Conservation (phyloP, 2,113 vertebrate species). For the Thalassoma bifasciatum region DNA sequence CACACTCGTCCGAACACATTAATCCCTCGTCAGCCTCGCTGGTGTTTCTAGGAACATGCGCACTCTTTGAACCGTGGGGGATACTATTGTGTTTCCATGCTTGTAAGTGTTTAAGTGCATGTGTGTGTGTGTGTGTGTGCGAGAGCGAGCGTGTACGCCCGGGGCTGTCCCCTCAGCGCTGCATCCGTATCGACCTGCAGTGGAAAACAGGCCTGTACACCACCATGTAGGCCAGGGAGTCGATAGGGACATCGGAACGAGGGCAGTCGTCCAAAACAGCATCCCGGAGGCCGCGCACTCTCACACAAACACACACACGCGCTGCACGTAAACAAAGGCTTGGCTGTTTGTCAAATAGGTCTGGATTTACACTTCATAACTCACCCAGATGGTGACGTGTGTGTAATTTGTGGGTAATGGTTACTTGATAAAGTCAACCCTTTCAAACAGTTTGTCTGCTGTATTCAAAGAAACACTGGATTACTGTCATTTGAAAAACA, state of each 20-base stretch:
- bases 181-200: conserved; percentile 72
- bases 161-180: conserved; percentile 67
- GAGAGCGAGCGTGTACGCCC: conserved; percentile 51
- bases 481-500: conserved; percentile 21
- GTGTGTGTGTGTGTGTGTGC: conserved; percentile 34
- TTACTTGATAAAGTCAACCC: conserved; percentile 49
- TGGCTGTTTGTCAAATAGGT: conserved; percentile 63
- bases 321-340: conserved; percentile 50
- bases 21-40: conserved; percentile 39
- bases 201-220: conserved; percentile 64
- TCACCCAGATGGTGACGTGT: conserved; percentile 61
- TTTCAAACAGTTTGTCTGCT: conserved; percentile 6
- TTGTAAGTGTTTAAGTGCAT: conserved; percentile 62
- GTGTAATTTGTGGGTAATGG: conserved; percentile 60
- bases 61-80: conserved; percentile 15
- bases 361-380: conserved; percentile 58
- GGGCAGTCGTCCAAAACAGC: conserved; percentile 72
- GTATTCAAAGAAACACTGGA: background rate
- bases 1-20: conserved; percentile 25
- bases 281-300: conserved; percentile 36
- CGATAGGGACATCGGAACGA: conserved; percentile 75
- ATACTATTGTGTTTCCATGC: conserved; percentile 56
- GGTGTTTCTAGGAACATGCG: conserved; percentile 39
- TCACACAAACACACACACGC: conserved; percentile 29
- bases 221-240: conserved; percentile 75